These are phyloP conservation scores for Pelmatolapia mariae DNA, from an alignment of 2,113 vertebrate species.

Conservation along the genomic window DNA sequence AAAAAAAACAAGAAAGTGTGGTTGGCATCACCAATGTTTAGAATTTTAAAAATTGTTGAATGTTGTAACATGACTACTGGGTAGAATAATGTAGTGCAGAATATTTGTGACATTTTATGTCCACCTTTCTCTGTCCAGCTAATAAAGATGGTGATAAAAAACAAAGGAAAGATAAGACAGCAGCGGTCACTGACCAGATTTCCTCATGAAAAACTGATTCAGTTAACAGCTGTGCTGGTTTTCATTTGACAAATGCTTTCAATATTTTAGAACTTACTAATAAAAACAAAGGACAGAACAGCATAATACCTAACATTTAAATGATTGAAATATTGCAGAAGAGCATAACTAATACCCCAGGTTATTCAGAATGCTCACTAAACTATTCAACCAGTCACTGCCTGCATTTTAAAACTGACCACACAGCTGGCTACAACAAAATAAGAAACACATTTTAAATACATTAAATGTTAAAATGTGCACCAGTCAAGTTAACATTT, in stretches of 20 bases:
- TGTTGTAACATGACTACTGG: not conserved
- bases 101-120: not conserved
- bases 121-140: not conserved
- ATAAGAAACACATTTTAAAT: not conserved
- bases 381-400: not conserved
- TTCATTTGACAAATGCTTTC: no score
- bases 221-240: not conserved
- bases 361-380: no score
- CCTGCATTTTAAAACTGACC: not conserved
- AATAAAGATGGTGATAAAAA: not conserved
- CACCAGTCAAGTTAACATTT: not conserved
- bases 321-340: not conserved
- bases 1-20: not conserved
- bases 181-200: not conserved
- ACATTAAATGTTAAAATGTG: not conserved
- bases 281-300: not conserved
- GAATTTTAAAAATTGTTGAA: not conserved
- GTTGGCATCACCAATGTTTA: not conserved
- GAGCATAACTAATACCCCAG: not conserved
- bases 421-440: not conserved
- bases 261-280: not conserved
- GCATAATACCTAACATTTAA: not conserved
- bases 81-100: not conserved
- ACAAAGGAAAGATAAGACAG: not conserved
- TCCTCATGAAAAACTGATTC: not conserved